phyloP scores from a whole-genome alignment of 2,113 vertebrate genomes.

The Tetrao urogallus region DNA sequence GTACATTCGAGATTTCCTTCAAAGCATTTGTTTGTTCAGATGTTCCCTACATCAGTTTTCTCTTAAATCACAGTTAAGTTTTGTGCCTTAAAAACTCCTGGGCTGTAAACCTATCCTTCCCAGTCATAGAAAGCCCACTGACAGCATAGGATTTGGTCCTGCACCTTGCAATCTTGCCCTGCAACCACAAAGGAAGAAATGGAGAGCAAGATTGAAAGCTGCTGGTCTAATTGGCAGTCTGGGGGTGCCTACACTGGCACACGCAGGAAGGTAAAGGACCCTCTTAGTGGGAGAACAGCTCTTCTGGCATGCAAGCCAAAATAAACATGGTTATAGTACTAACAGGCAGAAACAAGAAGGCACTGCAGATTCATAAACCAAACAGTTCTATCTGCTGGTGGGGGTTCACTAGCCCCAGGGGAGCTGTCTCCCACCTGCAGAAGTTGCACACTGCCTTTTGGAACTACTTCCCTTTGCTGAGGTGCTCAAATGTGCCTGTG shows the following conservation, averaged over 20 bases:
- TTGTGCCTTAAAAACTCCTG: neutral
- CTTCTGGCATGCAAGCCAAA: neutral
- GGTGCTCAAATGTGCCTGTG: neutral
- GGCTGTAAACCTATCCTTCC: neutral
- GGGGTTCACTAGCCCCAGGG: neutral
- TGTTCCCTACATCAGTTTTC: neutral
- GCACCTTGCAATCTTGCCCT: neutral
- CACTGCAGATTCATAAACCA: neutral
- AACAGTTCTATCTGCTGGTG: neutral
- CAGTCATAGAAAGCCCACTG: neutral
- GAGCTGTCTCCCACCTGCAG: neutral
- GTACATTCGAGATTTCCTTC: neutral
- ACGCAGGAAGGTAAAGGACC: accelerated
- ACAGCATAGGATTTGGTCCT: neutral
- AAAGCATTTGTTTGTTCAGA: neutral
- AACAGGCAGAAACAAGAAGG: neutral
- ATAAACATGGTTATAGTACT: accelerated
- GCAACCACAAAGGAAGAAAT: neutral
- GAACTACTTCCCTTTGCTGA: neutral
- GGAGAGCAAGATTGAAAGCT: neutral
- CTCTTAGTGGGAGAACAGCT: neutral
- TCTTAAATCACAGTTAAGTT: neutral
- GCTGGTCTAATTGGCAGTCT: neutral
- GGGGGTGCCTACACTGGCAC: neutral
- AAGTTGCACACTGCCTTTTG: neutral